Base-by-base conservation (phyloP, 1,140 invertebrate genomes). In the Apis florea region DNA sequence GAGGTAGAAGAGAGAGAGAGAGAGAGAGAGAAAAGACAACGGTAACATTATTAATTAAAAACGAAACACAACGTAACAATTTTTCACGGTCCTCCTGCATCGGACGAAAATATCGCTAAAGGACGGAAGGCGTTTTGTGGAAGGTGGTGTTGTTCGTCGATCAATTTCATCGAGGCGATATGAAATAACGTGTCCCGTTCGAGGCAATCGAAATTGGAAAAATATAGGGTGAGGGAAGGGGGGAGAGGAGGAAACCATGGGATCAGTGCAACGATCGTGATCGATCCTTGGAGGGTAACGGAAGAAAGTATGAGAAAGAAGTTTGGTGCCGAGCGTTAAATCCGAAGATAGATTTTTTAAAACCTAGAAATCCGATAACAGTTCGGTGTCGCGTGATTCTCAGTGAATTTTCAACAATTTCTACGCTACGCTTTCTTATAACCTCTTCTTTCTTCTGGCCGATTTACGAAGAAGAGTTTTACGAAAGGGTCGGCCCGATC, bases 341-440 rank as follows among this genome's bases (percentile, higher is more conserved):
- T 47, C 63, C 4, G 17, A 80, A 53, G 66, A 47, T 71, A 26
- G 70, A 72, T 40, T 40, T 63, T n/a, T 11, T 24, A 74, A 8
- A 8, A 17, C n/a, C n/a, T 31, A 2, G 31, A n/a, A n/a, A n/a
- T 31, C 31, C 69, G 53, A 61, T 79, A 70, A 63, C 21, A 26
- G 2, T n/a, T 58, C n/a, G 71, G 67, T 78, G 67, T 51, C 59
- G 24, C 81, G 86, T 13, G 83, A 82, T 71, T 68, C 61, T 78
- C 72, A 68, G 85, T 86, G 82, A 86, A 74, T 83, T 53, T 68
- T 40, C 53, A 47, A 68, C 83, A 78, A 61, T 61, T 26, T 64
- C 17, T 19, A 26, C 61, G 9, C 31, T n/a, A n/a, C 26, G 61
- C 13, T 19, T 17, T 64, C n/a, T n/a, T n/a, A n/a, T 64, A 31